Percentiles rank a stretch among this genome's conserved stretches.
Conservation (phyloP, 2,888 invertebrate genomes). For the Bombyx huttoni region DNA sequence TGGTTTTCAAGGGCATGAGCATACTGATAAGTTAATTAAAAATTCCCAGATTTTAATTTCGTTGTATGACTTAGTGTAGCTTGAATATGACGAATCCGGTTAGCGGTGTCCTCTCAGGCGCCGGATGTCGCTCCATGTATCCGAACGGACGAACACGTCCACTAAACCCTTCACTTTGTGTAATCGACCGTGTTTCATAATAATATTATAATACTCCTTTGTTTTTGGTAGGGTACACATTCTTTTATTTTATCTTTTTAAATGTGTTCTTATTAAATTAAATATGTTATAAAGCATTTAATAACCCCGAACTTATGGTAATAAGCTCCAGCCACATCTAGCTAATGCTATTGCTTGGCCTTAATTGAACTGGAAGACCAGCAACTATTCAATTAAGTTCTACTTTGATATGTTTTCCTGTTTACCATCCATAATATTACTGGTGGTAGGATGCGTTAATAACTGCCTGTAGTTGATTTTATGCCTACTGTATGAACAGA, state of each 20-base stretch:
- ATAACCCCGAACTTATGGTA: too few relatives aligned
- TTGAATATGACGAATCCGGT: not conserved
- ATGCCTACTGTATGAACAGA: too few relatives aligned
- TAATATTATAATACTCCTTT: not conserved
- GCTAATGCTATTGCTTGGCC: too few relatives aligned
- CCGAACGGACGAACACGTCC: conserved; percentile 3
- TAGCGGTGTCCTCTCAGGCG: conserved; percentile 12
- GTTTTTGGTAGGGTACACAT: not conserved
- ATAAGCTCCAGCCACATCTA: too few relatives aligned
- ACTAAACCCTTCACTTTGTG: conserved; percentile 3
- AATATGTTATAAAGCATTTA: not conserved
- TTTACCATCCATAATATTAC: too few relatives aligned
- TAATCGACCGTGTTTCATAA: conserved; percentile 2
- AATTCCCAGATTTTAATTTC: not conserved
- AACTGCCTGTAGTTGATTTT: too few relatives aligned
- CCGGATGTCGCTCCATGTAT: conserved; percentile 19
- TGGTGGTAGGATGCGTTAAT: too few relatives aligned
- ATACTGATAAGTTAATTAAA: not conserved
- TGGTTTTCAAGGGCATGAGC: too few relatives aligned
- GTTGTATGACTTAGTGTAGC: not conserved
- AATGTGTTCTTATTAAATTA: not conserved
- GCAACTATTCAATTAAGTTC: too few relatives aligned
- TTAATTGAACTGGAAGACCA: too few relatives aligned
- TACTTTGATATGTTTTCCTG: too few relatives aligned
- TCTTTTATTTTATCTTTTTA: not conserved